Evolutionary conservation across 2,113 vertebrate genomes (phyloP).

Genomic region (Cololabis saira): DNA sequence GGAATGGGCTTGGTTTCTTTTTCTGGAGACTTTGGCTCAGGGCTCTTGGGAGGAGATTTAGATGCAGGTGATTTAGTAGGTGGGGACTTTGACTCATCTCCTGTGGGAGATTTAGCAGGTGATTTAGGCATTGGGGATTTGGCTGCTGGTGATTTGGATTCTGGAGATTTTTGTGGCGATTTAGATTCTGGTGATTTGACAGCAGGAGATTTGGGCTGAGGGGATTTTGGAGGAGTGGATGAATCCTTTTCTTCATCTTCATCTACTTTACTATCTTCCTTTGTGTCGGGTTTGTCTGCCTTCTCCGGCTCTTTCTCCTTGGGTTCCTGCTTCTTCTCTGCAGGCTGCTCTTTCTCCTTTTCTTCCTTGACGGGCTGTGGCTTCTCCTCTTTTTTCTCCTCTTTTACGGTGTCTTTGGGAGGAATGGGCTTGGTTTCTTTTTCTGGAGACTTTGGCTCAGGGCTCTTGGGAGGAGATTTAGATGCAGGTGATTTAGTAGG

Average conservation of each 20-base stretch:
- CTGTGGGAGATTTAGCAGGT: conserved; percentile 55
- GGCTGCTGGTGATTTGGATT: conserved; percentile 66
- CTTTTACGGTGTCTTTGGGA: conserved; percentile 51
- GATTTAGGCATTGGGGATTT: conserved; percentile 58
- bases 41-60: conserved; percentile 67
- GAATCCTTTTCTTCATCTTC: conserved; percentile 45
- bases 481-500: conserved; percentile 61
- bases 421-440: conserved; percentile 49
- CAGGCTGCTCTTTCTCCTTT: conserved; percentile 44
- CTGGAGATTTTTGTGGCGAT: conserved; percentile 62
- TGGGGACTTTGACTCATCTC: conserved; percentile 61
- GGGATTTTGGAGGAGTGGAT: no score
- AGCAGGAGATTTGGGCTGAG: conserved; percentile 57
- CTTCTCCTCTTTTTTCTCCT: conserved; percentile 63
- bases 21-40: conserved; percentile 73
- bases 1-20: conserved; percentile 49
- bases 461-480: conserved; percentile 67
- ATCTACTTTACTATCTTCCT: conserved; percentile 57
- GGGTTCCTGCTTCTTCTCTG: conserved; percentile 55
- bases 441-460: conserved; percentile 73
- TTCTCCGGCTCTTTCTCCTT: conserved; percentile 72
- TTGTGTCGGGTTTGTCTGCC: conserved; percentile 62
- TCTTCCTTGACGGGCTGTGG: conserved; percentile 53
- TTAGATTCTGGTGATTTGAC: conserved; percentile 66
- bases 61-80: conserved; percentile 61